Conservation (phyloP, 2,113 vertebrate species). For the Gavia stellata region DNA sequence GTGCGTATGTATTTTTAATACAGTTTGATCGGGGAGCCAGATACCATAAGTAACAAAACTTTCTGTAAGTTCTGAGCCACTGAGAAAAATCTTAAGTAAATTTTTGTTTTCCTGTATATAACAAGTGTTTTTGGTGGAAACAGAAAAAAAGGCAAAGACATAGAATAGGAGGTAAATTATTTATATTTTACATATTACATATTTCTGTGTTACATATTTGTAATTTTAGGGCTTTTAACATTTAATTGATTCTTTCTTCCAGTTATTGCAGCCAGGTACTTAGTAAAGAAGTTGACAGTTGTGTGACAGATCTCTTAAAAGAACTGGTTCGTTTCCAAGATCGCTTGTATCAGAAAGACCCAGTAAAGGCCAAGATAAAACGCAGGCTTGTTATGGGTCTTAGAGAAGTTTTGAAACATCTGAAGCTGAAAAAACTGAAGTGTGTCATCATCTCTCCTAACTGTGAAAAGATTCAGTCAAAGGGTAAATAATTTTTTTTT, state of each 20-base stretch:
- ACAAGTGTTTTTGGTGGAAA: background rate
- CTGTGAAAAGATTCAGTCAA: constrained; percentile 94
- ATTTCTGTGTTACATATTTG: background rate
- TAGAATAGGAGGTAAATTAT: background rate
- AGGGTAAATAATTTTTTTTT: constrained; percentile 88
- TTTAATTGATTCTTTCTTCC: background rate
- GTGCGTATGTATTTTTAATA: background rate
- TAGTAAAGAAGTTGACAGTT: constrained; percentile 92
- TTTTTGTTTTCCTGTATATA: background rate
- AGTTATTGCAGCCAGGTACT: constrained; percentile 97
- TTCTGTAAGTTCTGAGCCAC: background rate
- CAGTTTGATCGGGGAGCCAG: background rate
- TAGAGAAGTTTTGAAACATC: constrained; percentile 92
- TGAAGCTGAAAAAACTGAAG: constrained; percentile 91
- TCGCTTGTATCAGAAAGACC: constrained; percentile 94
- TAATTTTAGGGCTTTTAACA: background rate
- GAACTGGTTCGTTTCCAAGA: constrained; percentile 97
- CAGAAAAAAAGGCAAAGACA: background rate
- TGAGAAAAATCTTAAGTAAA: background rate
- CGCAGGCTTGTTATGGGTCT: constrained; percentile 95
- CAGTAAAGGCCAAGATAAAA: constrained; percentile 93
- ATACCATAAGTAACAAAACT: background rate
- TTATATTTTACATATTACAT: background rate
- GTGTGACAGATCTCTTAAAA: constrained; percentile 86
- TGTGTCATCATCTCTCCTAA: constrained; percentile 97